phyloP scores from a whole-genome alignment of 2,113 vertebrate species.

The Cettia cetti region DNA sequence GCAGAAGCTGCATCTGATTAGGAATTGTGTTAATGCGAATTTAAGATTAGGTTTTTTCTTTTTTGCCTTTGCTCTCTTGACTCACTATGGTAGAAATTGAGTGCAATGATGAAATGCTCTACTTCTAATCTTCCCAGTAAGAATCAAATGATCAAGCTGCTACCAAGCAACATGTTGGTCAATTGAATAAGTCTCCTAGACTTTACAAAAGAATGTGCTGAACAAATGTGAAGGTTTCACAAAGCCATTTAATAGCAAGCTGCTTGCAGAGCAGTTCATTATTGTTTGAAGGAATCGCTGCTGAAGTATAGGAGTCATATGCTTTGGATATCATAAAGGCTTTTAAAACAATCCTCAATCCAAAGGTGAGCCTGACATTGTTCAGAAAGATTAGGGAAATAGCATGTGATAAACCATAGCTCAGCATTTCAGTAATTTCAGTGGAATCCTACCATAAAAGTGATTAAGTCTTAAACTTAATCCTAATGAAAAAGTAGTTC shows the following conservation, averaged over 20 bases:
- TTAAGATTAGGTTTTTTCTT: neutral
- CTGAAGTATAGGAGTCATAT: neutral
- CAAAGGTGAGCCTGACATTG: neutral
- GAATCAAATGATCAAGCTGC: neutral
- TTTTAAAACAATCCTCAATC: neutral
- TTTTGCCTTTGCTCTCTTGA: neutral
- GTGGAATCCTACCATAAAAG: neutral
- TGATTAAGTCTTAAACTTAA: neutral
- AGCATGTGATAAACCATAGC: neutral
- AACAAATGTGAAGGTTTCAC: neutral
- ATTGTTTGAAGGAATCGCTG: neutral
- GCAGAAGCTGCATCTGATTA: slow-evolving; percentile 22
- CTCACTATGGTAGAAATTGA: neutral
- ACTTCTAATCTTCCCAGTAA: slow-evolving; percentile 12
- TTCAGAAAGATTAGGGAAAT: neutral
- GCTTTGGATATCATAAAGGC: neutral
- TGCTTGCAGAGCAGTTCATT: neutral
- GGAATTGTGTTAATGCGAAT: neutral
- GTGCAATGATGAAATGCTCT: neutral
- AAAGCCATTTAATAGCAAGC: neutral
- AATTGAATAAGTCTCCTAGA: neutral
- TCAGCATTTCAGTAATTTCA: neutral
- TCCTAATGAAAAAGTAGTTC: neutral
- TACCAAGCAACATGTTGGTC: neutral
- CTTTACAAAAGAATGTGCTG: slow-evolving; percentile 17